Evolutionary conservation across 1,140 invertebrate genomes (phyloP).

Genomic region (Venturia canescens): DNA sequence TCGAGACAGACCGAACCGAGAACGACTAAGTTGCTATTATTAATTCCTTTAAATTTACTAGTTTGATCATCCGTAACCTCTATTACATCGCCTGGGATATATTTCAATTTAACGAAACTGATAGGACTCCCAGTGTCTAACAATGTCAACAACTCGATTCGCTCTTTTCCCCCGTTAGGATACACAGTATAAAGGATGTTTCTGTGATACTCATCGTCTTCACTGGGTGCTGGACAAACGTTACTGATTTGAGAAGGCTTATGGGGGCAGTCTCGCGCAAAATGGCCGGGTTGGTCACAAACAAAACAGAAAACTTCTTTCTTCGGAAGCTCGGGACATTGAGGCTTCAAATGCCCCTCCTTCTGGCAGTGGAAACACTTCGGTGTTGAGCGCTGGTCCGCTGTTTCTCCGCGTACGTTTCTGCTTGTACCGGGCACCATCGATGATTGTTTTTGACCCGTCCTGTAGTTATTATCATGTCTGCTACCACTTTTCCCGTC

Average conservation of each 20-base stretch:
- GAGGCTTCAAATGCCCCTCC: neutral
- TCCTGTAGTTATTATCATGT: neutral
- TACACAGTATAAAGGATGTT: neutral
- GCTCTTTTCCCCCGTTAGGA: neutral
- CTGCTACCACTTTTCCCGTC: neutral
- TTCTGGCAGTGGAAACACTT: neutral
- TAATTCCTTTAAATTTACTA: constrained; percentile 29
- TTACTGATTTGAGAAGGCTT: neutral
- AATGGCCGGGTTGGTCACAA: neutral
- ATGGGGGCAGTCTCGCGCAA: neutral
- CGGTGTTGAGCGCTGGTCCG: neutral
- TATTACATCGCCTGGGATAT: constrained; percentile 25
- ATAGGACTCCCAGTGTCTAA: constrained; percentile 20
- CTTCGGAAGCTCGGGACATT: neutral
- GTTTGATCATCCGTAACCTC: neutral
- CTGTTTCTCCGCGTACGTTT: neutral
- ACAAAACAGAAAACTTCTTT: neutral
- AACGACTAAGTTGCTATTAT: constrained; percentile 26
- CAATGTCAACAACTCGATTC: constrained; percentile 7
- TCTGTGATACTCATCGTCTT: neutral
- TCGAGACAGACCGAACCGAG: constrained; percentile 12
- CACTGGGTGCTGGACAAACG: neutral
- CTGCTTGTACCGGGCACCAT: no score
- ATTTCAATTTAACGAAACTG: neutral
- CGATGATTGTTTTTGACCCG: neutral